Percentiles rank a stretch among this genome's conserved stretches.
Conservation (phyloP, 2,888 invertebrate species). For the Erynnis tages region DNA sequence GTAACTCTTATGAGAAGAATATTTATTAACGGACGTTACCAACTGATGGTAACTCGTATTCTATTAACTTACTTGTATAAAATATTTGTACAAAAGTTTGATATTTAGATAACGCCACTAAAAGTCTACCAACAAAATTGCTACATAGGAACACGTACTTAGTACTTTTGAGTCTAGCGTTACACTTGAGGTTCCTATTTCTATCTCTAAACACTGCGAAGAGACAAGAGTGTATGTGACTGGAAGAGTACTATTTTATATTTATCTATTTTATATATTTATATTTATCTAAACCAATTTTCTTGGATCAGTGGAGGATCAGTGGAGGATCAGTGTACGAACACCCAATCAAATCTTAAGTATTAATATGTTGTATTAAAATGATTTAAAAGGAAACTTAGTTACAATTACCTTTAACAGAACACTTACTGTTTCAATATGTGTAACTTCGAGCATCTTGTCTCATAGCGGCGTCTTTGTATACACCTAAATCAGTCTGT, state of each 20-base stretch:
- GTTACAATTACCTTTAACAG: no score
- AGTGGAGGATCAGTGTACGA: no score
- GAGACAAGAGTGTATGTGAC: background rate
- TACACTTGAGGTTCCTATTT: background rate
- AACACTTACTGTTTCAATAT: background rate
- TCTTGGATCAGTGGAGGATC: no score
- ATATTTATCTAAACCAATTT: no score
- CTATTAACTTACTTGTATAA: background rate
- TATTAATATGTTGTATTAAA: no score
- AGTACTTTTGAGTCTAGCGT: conserved; percentile 23
- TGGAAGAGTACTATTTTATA: no score
- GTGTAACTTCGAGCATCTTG: background rate
- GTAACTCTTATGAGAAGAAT: conserved; percentile 1
- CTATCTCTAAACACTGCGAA: background rate
- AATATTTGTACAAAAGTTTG: conserved; percentile 11
- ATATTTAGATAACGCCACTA: background rate
- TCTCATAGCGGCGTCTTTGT: background rate
- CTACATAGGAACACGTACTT: conserved; percentile 12
- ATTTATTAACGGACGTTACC: background rate
- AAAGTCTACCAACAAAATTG: conserved; percentile 1
- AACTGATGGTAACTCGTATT: background rate
- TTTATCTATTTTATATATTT: no score
- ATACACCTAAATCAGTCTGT: background rate
- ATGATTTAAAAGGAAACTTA: no score
- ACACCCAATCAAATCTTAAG: no score